These are phyloP conservation scores for Steinernema khuongi DNA, from an alignment of 1,140 invertebrate species.

Conservation along the genomic window DNA sequence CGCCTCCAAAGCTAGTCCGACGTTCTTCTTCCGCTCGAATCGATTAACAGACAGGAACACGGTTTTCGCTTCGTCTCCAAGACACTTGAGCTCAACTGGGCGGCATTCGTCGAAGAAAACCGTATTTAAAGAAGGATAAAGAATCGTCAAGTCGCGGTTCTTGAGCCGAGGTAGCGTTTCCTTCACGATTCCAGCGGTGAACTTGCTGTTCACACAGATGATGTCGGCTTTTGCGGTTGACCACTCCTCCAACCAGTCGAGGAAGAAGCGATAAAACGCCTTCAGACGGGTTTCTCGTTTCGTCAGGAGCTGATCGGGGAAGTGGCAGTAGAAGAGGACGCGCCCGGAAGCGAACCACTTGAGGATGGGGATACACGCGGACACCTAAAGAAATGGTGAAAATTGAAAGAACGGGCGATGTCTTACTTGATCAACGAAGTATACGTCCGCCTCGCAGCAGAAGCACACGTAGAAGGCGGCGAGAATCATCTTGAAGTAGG, in stretches of 20 bases:
- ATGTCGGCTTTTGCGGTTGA: conserved; percentile 78
- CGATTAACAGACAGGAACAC: conserved; percentile 89
- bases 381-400: conserved; percentile 43
- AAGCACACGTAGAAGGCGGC: conserved; percentile 68
- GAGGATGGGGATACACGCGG: conserved; percentile 49
- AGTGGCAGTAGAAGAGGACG: conserved; percentile 93
- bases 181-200: conserved; percentile 66
- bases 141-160: conserved; percentile 62
- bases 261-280: conserved; percentile 68
- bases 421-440: conserved; percentile 82
- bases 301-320: conserved; percentile 85
- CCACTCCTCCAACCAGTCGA: conserved; percentile 85
- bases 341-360: conserved; percentile 65
- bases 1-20: conserved; percentile 75
- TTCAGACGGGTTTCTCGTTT: conserved; percentile 65
- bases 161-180: conserved; percentile 57
- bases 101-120: conserved; percentile 70
- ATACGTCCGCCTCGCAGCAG: conserved; percentile 69
- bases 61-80: conserved; percentile 48
- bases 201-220: conserved; percentile 88
- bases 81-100: conserved; percentile 64
- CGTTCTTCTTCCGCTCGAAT: conserved; percentile 93
- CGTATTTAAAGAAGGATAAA: conserved; percentile 75
- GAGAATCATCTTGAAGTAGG: conserved; percentile 86
- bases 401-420: conserved; percentile 13